These are phyloP conservation scores for Fregetta grallaria DNA, from an alignment of 2,113 vertebrate genomes.

Conservation along the genomic window DNA sequence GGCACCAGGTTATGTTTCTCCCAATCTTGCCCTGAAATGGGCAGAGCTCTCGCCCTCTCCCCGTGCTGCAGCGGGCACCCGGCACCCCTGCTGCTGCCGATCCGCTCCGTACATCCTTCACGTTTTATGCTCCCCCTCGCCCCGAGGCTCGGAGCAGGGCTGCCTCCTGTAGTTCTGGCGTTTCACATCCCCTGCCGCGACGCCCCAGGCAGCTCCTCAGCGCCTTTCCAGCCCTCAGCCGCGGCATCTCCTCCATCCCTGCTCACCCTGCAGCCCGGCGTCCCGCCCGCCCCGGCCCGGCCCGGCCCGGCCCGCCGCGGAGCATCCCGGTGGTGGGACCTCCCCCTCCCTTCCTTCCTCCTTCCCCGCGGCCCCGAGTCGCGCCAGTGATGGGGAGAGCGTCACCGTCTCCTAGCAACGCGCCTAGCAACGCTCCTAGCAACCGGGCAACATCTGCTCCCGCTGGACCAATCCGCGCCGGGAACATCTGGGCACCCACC, in stretches of 20 bases:
- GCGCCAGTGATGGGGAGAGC: conserved; percentile 70
- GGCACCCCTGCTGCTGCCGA: background rate
- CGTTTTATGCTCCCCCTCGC: background rate
- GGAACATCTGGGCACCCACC: conserved; percentile 74
- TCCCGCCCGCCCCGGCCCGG: background rate
- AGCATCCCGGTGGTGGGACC: background rate
- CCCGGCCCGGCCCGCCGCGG: background rate
- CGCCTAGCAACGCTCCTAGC: conserved; percentile 95
- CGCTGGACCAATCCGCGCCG: conserved; percentile 83
- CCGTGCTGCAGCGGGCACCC: accelerated
- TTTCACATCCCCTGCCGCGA: background rate
- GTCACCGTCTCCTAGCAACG: conserved; percentile 81
- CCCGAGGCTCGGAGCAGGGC: background rate
- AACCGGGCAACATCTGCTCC: conserved; percentile 89
- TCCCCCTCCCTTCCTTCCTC: background rate
- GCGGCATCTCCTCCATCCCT: background rate
- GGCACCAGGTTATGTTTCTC: background rate
- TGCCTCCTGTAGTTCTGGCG: background rate
- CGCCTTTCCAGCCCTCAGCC: background rate
- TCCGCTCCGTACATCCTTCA: background rate
- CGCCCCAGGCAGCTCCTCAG: background rate
- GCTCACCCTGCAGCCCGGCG: background rate
- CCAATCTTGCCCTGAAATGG: background rate
- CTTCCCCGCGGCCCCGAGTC: conserved; percentile 49
- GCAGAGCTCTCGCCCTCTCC: background rate